Base-by-base conservation (phyloP, 2,113 vertebrate species). In the Seriola aureovittata region DNA sequence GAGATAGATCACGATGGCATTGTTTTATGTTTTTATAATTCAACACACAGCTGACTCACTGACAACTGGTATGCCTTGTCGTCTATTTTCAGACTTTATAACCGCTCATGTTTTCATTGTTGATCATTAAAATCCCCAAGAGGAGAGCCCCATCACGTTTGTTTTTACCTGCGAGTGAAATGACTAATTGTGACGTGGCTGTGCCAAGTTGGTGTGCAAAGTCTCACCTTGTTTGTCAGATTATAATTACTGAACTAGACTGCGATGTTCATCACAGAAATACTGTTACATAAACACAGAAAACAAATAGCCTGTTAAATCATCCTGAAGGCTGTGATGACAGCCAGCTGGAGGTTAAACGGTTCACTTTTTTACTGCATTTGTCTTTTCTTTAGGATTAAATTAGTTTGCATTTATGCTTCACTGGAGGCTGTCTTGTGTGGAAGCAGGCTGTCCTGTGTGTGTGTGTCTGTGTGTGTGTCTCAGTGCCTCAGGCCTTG, bases 141-240 rank as follows among this genome's bases (percentile, higher is more conserved):
- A 72, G 29, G 5, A n/a, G 14, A 48, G 3, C 14, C 14, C 23
- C 3, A 17, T 78, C 50, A 0, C 8, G 19, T 69, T 50, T 66
- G 34, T 77, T 65, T 74, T 78, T 9, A 70, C 59, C 52, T 21
- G 36, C 12, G 2, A 57, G 1, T 23, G 0, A n/a, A 67, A 29
- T 59, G 83, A 77, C 54, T 71, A 63, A 4, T 60, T 71, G 60
- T 60, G 60, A 71, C 11, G 5, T 52, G n/a, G 82, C 54, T 10
- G 59, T 19, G 65, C 50, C 75, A 29, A 74, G 60, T 34, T 65
- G 68, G 11, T 1, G 50, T 38, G 21, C 74, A 72, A 82, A 68
- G 67, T 83, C 66, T 78, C 5, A 2, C 64, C 48, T 55, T 75
- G 76, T 82, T 60, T 66, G 23, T 40, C 58, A 63, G 67, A 63